Evolutionary conservation across 1,140 invertebrate genomes (phyloP), one percentile per base, ranked within the genome.

Genomic region (Caenorhabditis tropicalis): DNA sequence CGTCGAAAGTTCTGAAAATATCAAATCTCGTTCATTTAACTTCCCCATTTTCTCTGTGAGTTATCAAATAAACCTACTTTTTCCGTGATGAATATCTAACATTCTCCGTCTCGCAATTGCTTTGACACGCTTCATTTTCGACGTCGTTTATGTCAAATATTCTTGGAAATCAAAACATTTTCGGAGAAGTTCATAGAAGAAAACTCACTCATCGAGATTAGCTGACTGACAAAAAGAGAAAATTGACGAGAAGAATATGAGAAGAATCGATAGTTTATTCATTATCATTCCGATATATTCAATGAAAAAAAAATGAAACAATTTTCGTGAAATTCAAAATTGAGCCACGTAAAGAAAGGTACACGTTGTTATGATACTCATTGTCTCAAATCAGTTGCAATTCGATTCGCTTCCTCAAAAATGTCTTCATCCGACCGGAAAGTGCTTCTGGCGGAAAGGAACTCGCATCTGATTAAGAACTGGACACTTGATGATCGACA

Each of bases 391-490:
- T 82, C 65, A 19, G 46, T 27, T 19, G 82, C 53, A 49, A 74
- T 74, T 21, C 65, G 65, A 74, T 84, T 85, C 10, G 82, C 60
- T 15, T 58, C 82, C 21, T 56, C 49, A 79, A 89, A 89, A 19
- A 89, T 36, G 53, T 89, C 87, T 31, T 85, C 60, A 70, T 89
- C 89, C 24, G 53, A 74, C 10, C 88, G 84, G 74, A 88, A 90
- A 70, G 88, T 79, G 16, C 46, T 79, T 46, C 89, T 84, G 2
- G 65, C 51, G 51, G 88, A 89, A 27, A 86, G 83, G 58, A 89
- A 89, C 56, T 89, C 89, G 56, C 89, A 89, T 19, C 89, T 84
- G 29, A 88, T 87, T 12, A 89, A 88, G 81, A 89, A 89, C 5
- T 82, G 88, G 51, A 89, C 90, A 65, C 89, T 65, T 16, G 88